Evolutionary conservation across 1,140 invertebrate species (phyloP), one percentile per base, ranked within the genome.

Genomic region (Euura saliciscinereae): DNA sequence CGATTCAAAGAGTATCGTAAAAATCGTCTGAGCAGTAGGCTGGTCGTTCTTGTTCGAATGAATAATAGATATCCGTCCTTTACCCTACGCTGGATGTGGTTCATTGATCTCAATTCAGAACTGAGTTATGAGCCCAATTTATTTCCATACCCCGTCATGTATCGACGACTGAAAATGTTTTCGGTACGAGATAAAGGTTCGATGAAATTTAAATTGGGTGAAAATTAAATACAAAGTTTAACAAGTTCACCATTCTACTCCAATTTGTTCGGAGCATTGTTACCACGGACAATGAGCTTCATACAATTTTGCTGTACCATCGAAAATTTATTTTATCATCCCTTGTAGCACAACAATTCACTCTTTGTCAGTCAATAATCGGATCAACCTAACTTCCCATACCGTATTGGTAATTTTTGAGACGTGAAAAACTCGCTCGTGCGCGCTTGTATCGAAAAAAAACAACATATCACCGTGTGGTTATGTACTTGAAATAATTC

Each of bases 41-140:
- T 11, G 10, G 10, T n/a, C 51, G 51, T 59, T 11, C 51, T n/a
- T 59, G 51, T 59, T 59, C 51, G 13, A 11, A 59, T 59, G 51
- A 59, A 59, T 59, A 59, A 59, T 59, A 11, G 51, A 59, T 59
- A 59, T 59, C 6, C 51, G 51, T 59, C 51, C 51, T 3, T 59
- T 59, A 11, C 3, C 51, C 13, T 59, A 8, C 8, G 51, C 3
- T n/a, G 51, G 51, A 59, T 2, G 51, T 59, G 13, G 13, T 59
- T 59, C 51, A 59, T 59, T 59, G 13, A 59, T 59, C 51, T 59
- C 51, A 59, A 59, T 59, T 59, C 51, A 2, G 51, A 59, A n/a
- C 3, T n/a, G 51, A 59, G 51, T 59, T 3, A 59, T 28, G 28
- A 28, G 0, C 28, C 28, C 28, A 28, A 28, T 28, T 28, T 28